Base-by-base conservation (phyloP, 1,140 invertebrate genomes). In the Diorhabda carinulata region DNA sequence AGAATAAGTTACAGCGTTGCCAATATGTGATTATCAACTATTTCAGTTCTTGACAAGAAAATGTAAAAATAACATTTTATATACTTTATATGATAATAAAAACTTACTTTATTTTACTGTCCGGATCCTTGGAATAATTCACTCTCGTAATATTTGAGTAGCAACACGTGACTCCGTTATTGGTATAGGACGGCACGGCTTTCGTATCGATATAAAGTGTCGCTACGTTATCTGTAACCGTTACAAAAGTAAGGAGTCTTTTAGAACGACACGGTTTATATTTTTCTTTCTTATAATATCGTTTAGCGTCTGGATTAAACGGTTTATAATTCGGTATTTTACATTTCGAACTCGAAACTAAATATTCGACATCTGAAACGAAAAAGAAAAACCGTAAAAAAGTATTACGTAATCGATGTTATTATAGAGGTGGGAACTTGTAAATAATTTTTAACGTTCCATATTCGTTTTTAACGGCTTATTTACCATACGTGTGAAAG, bases 301-400 rank as follows among this genome's bases (percentile, higher is more conserved):
- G 78, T 69, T 82, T 83, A 9, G 91, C 87, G 10, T 88, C 87
- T 9, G 84, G 79, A 70, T 90, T 87, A 73, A 88, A 85, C 0
- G 91, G 90, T 78, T 92, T 84, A 57, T 89, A 81, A 57, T 89
- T 85, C 2, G 87, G 85, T 73, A 93, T 90, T 68, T 86, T 84
- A 73, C 91, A 93, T 66, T 84, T 84, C 2, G 87, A 81, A 74
- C 86, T 91, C 80, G 87, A 89, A 3, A 92, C 86, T 52, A 91
- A 79, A 76, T 86, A 90, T 10, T 87, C 62, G 10, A 41, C 8
- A 10, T 68, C 67, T 68, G 61, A 62, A 68, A 68, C 25, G 25
- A 25, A 25, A 25, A 25, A 25, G 1, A 25, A 25, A 25, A 25
- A 25, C 25, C 25, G 25, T 25, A 25, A 25, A 25, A 25, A 25